Evolutionary conservation across 1,140 invertebrate genomes (phyloP).

Genomic region (Zophobas morio): DNA sequence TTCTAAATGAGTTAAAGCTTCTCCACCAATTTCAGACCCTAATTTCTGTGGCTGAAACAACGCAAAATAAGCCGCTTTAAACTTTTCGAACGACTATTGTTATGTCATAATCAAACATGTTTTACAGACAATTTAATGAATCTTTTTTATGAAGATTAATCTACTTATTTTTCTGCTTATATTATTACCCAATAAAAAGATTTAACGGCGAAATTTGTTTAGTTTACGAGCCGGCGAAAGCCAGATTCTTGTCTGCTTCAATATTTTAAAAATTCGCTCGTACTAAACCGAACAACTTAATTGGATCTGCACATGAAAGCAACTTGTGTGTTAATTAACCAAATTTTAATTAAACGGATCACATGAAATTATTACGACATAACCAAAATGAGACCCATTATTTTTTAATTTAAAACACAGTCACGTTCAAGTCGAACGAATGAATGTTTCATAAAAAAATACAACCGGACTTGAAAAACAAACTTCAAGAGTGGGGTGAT

Average conservation of each 20-base stretch:
- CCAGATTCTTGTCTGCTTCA: not conserved
- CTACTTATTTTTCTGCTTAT: constrained; percentile 7
- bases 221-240: constrained; percentile 4
- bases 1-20: too few species aligned
- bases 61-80: not conserved
- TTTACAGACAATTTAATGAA: constrained; percentile 13
- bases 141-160: constrained; percentile 29
- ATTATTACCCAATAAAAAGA: constrained; percentile 12
- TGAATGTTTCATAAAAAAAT: constrained; percentile 49
- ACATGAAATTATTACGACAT: not conserved
- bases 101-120: constrained; percentile 11
- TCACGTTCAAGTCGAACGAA: constrained; percentile 48
- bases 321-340: constrained; percentile 6
- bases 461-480: constrained; percentile 48
- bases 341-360: constrained; percentile 9
- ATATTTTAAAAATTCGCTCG: not conserved
- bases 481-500: constrained; percentile 48
- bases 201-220: constrained; percentile 18
- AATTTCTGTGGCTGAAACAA: too few species aligned
- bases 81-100: not conserved
- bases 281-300: not conserved
- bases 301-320: constrained; percentile 10
- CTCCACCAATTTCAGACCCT: too few species aligned
- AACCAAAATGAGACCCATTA: not conserved
- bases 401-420: constrained; percentile 24